phyloP scores from a whole-genome alignment of 2,797 vertebrate genomes.

The Rhincodon typus region DNA sequence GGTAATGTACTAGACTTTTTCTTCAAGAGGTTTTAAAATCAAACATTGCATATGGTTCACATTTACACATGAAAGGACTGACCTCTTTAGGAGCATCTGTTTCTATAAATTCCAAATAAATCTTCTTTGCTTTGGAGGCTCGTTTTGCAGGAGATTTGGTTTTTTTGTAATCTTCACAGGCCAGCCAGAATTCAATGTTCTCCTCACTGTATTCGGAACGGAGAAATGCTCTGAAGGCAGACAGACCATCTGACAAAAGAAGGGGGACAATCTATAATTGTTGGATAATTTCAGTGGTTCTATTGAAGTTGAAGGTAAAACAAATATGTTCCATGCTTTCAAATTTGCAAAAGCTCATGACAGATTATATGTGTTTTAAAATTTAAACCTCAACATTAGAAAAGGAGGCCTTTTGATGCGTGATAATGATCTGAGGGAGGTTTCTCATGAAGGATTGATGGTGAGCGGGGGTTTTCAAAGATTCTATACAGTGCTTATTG shows the following conservation, averaged over 20 bases:
- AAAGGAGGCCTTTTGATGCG: not conserved
- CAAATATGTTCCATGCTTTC: not conserved
- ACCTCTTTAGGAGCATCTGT: constrained; percentile 90
- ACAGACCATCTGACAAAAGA: constrained; percentile 67
- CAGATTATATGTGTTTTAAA: not conserved
- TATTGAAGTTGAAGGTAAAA: not conserved
- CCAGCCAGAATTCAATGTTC: constrained; percentile 88
- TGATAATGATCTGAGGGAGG: not conserved
- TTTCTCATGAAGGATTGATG: not conserved
- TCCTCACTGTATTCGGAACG: constrained; percentile 95
- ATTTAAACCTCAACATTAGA: not conserved
- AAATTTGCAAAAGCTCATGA: not conserved
- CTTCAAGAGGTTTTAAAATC: not conserved
- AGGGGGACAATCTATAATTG: not conserved
- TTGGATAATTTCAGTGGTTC: not conserved
- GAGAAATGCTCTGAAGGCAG: constrained; percentile 81
- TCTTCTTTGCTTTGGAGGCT: constrained; percentile 78
- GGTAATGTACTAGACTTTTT: not conserved
- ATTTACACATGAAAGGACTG: constrained; percentile 42
- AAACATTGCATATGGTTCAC: not conserved
- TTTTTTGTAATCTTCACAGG: constrained; percentile 91
- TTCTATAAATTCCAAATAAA: constrained; percentile 91
- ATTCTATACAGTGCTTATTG: not conserved
- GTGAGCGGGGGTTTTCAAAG: not conserved
- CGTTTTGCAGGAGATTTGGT: constrained; percentile 72